phyloP scores from a whole-genome alignment of 2,888 invertebrate genomes.

The Sarcophaga variegata region DNA sequence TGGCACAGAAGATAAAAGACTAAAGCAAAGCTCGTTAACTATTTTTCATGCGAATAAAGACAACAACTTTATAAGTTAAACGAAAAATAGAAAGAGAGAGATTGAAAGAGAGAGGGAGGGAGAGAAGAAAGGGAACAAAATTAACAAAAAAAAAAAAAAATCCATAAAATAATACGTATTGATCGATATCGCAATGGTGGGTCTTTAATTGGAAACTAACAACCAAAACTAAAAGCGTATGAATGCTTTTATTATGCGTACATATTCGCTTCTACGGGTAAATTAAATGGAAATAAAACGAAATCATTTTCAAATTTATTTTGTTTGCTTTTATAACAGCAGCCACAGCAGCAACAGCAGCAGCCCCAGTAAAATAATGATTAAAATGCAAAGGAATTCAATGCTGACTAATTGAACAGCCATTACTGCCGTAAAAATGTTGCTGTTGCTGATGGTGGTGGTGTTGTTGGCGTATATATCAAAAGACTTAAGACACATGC shows the following conservation, averaged over 20 bases:
- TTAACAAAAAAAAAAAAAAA: constrained; percentile 1
- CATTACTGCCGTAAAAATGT: neutral
- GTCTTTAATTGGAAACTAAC: constrained; percentile 61
- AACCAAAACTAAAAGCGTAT: neutral
- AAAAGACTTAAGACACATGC: constrained; percentile 46
- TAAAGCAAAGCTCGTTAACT: constrained; percentile 49
- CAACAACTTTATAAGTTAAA: constrained; percentile 38
- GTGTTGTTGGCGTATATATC: neutral
- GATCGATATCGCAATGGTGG: constrained; percentile 62
- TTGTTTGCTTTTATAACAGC: neutral
- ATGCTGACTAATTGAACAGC: constrained; percentile 55
- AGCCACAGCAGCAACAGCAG: neutral
- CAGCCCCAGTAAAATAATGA: neutral
- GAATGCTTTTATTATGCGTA: neutral
- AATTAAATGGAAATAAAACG: too few species aligned
- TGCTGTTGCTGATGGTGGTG: neutral
- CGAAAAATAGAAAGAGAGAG: neutral
- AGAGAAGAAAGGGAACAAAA: too few species aligned
- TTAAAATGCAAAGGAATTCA: constrained; percentile 34
- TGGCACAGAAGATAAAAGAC: constrained; percentile 51
- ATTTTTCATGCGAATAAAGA: constrained; percentile 31
- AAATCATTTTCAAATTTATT: too few species aligned
- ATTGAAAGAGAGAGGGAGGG: too few species aligned
- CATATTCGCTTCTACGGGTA: too few species aligned
- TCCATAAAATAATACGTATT: constrained; percentile 47